Evolutionary conservation across 2,113 vertebrate species (phyloP).

Genomic region (Rousettus leschenaultii): DNA sequence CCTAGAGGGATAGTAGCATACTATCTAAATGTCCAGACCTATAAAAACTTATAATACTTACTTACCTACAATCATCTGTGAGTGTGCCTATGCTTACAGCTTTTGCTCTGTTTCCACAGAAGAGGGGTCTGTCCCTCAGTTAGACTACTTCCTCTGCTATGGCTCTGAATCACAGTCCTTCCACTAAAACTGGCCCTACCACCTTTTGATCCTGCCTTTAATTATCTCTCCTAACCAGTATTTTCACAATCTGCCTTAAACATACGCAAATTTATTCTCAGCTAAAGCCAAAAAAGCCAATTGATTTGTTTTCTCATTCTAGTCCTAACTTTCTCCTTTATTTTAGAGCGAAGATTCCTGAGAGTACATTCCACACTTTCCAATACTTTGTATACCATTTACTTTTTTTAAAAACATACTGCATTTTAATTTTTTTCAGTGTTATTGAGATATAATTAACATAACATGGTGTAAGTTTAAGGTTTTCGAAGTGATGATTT

Average conservation of each 20-base stretch:
- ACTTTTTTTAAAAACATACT: too few species aligned
- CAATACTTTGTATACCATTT: too few species aligned
- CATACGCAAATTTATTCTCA: not conserved
- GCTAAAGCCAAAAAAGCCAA: not conserved
- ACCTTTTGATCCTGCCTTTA: not conserved
- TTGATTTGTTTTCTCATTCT: too few species aligned
- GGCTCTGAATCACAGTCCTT: not conserved
- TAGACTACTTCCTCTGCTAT: not conserved
- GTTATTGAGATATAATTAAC: too few species aligned
- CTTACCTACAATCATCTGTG: not conserved
- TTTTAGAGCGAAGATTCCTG: too few species aligned
- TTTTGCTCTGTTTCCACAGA: not conserved
- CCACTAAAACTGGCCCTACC: not conserved
- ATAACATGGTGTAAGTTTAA: too few species aligned
- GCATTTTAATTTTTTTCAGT: too few species aligned
- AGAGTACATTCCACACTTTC: too few species aligned
- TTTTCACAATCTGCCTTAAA: not conserved
- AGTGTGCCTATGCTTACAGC: accelerated
- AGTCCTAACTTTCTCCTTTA: too few species aligned
- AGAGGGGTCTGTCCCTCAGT: not conserved
- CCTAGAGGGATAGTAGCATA: not conserved
- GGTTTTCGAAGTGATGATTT: too few species aligned
- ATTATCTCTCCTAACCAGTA: not conserved
- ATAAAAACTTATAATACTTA: not conserved
- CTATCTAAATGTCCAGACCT: not conserved